Evolutionary conservation across 2,113 vertebrate species (phyloP).

Genomic region (Ivindomyrus marchei): DNA sequence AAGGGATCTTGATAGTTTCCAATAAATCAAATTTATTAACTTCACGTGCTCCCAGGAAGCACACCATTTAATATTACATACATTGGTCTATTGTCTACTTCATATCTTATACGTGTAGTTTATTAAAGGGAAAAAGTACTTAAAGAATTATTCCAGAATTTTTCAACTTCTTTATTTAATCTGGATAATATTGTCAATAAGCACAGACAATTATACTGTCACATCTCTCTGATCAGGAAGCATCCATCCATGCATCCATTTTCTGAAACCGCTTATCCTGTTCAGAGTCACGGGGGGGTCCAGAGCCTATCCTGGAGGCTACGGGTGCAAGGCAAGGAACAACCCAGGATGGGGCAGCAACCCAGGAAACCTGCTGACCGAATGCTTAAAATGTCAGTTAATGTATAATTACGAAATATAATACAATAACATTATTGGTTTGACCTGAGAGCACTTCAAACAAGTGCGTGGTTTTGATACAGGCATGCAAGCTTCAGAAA

Average conservation of each 20-base stretch:
- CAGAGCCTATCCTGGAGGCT: too few relatives aligned
- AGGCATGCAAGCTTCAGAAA: not conserved
- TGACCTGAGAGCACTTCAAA: not conserved
- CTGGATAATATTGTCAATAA: not conserved
- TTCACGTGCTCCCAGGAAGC: not conserved
- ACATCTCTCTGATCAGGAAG: not conserved
- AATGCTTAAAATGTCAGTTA: not conserved
- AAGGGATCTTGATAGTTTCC: not conserved
- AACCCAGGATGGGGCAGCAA: too few relatives aligned
- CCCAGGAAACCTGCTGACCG: not conserved
- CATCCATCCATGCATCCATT: too few relatives aligned
- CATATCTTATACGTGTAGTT: not conserved
- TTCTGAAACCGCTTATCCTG: too few relatives aligned
- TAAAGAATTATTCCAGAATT: not conserved
- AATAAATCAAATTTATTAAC: not conserved
- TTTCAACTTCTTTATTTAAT: not conserved
- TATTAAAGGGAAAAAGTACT: not conserved
- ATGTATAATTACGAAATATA: not conserved
- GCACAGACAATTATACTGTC: not conserved
- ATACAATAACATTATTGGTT: not conserved
- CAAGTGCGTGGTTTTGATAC: not conserved
- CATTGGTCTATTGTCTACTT: not conserved
- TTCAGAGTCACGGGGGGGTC: too few relatives aligned
- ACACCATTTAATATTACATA: not conserved
- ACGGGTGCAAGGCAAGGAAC: too few relatives aligned